phyloP scores from a whole-genome alignment of 2,797 vertebrate genomes.

The Paratrypauchen microcephalus region DNA sequence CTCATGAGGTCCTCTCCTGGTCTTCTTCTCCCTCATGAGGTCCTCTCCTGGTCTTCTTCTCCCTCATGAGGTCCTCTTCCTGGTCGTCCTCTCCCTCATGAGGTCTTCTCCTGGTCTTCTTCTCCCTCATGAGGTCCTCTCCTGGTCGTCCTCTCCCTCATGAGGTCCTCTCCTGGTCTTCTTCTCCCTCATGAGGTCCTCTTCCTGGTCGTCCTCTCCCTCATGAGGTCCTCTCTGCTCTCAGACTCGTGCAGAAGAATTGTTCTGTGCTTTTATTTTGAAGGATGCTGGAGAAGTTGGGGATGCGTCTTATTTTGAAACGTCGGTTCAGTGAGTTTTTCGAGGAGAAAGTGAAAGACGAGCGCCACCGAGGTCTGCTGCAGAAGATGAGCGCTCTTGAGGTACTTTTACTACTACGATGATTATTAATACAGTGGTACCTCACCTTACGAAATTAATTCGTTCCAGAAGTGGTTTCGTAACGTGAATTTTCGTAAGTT shows the following conservation, averaged over 20 bases:
- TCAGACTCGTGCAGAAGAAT: too few relatives aligned
- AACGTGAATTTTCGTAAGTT: too few relatives aligned
- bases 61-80: too few relatives aligned
- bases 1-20: neutral
- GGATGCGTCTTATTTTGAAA: conserved; percentile 92
- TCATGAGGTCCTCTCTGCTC: neutral
- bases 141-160: too few relatives aligned
- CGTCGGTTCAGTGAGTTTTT: conserved; percentile 93
- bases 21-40: neutral
- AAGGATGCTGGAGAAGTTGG: conserved; percentile 93
- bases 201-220: too few relatives aligned
- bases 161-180: too few relatives aligned
- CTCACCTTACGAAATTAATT: too few relatives aligned
- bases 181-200: neutral
- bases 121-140: neutral
- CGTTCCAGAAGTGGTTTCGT: too few relatives aligned
- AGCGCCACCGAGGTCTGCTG: conserved; percentile 87
- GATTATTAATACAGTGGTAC: too few relatives aligned
- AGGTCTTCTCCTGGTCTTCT: too few relatives aligned
- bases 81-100: too few relatives aligned
- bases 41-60: too few relatives aligned
- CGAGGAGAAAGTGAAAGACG: conserved; percentile 88
- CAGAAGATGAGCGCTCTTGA: conserved; percentile 90
- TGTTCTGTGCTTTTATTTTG: conserved; percentile 16
- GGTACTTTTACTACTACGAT: conserved; percentile 29